Percentiles rank a stretch among this genome's conserved stretches.
Evolutionary conservation across 2,797 vertebrate species (phyloP).

Genomic region (Peromyscus eremicus): DNA sequence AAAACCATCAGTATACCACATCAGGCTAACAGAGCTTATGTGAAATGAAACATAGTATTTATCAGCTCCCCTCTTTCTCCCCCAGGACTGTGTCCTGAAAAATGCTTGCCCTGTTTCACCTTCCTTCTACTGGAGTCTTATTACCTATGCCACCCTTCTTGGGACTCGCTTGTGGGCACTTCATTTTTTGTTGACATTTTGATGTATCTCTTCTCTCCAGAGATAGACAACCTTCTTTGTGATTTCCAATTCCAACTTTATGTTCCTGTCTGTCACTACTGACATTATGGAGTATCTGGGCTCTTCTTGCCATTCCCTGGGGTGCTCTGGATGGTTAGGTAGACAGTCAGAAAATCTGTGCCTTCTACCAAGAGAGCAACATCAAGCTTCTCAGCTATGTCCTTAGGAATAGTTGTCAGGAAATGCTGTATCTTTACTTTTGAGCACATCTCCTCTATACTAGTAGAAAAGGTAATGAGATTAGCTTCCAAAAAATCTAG

Average conservation of each 20-base stretch:
- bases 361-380: background rate
- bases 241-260: background rate
- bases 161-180: background rate
- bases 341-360: background rate
- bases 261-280: background rate
- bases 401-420: background rate
- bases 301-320: background rate
- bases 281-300: background rate
- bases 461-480: background rate
- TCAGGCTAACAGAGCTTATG: background rate
- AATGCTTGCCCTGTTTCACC: background rate
- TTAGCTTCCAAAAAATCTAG: constrained; percentile 2
- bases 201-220: background rate
- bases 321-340: background rate
- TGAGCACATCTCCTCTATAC: background rate
- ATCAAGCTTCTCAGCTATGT: background rate
- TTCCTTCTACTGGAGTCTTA: background rate
- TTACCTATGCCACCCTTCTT: background rate
- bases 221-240: background rate
- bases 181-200: background rate
- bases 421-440: constrained; percentile 28
- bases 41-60: background rate
- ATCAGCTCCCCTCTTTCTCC: no score
- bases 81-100: background rate
- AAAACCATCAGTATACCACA: background rate